phyloP scores from a whole-genome alignment of 2,113 vertebrate species.

The Camarhynchus parvulus region DNA sequence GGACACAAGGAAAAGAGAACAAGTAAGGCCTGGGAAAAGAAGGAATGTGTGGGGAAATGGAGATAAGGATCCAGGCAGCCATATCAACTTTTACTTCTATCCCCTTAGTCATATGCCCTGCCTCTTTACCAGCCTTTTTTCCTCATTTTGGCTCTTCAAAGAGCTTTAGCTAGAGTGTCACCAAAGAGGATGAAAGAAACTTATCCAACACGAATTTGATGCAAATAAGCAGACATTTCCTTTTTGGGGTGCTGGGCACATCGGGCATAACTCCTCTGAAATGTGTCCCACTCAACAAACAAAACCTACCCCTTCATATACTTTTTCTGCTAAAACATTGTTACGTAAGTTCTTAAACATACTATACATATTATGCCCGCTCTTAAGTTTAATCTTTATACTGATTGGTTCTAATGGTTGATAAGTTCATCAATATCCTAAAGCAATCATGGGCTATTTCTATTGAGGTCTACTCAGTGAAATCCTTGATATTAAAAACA shows the following conservation, averaged over 20 bases:
- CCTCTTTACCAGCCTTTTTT: neutral
- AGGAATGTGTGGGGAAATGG: neutral
- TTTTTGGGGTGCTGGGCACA: too few species aligned
- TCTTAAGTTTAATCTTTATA: neutral
- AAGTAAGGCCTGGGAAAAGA: neutral
- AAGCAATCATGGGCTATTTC: neutral
- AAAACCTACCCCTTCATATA: neutral
- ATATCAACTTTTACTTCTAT: neutral
- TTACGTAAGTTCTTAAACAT: neutral
- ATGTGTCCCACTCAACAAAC: neutral
- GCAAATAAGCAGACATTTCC: neutral
- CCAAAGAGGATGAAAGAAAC: neutral
- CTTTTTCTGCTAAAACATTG: neutral
- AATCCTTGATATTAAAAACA: neutral
- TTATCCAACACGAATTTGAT: neutral
- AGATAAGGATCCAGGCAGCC: neutral
- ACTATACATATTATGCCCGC: accelerated
- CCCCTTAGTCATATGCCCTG: neutral
- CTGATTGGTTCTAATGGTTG: neutral
- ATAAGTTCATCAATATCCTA: neutral
- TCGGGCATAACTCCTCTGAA: accelerated
- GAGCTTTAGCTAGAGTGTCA: neutral
- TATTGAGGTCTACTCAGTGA: neutral
- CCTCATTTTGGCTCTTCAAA: neutral
- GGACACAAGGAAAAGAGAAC: neutral